A percentile compares a stretch with the other conserved stretches of the same genome.
Evolutionary conservation across 2,113 vertebrate genomes (phyloP).

Genomic region (Macquaria ambigua): DNA sequence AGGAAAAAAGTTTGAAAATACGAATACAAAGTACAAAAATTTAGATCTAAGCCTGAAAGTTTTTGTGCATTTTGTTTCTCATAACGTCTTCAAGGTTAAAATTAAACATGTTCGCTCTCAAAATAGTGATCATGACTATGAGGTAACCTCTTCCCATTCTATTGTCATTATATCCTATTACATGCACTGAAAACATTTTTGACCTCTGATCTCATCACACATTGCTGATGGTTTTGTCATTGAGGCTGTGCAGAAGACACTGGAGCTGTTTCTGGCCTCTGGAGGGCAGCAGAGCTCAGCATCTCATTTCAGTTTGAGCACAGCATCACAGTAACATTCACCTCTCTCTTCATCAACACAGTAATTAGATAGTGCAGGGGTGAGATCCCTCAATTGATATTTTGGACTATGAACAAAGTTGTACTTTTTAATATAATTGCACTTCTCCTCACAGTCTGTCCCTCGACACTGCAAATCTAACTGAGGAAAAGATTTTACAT

Average conservation of each 20-base stretch:
- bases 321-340: constrained; percentile 20
- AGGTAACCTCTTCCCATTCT: neutral
- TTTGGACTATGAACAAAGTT: constrained; percentile 32
- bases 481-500: constrained; percentile 57
- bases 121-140: neutral
- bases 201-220: neutral
- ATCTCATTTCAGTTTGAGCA: neutral
- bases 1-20: neutral
- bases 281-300: constrained; percentile 76
- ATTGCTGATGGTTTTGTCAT: neutral
- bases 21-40: neutral
- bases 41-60: neutral
- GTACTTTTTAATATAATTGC: constrained; percentile 37
- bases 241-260: neutral
- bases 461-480: constrained; percentile 20
- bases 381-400: constrained; percentile 37
- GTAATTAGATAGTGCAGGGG: constrained; percentile 34
- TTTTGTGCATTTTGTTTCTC: neutral
- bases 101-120: neutral
- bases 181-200: neutral
- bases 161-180: neutral
- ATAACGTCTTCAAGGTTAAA: neutral
- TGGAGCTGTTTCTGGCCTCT: constrained; percentile 52
- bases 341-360: constrained; percentile 15
- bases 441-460: constrained; percentile 32